Evolutionary conservation across 2,113 vertebrate species (phyloP).

Genomic region (Canis aureus): DNA sequence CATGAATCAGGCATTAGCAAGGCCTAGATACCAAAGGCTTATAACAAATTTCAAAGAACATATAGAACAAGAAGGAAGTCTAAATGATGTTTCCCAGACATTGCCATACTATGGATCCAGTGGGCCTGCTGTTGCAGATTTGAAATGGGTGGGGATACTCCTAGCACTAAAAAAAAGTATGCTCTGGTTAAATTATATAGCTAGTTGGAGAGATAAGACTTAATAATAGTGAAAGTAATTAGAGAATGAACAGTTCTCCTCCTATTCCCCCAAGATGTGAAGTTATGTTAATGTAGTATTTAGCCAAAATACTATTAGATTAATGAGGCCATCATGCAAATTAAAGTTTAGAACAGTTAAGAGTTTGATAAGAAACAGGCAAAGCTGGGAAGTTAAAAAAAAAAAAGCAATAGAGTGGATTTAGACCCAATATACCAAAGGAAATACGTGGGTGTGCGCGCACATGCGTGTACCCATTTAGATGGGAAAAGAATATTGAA

Average conservation of each 20-base stretch:
- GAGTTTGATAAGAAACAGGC: background rate
- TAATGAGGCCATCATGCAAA: background rate
- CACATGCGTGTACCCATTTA: background rate
- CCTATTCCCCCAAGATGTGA: background rate
- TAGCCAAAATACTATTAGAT: background rate
- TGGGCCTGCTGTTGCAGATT: background rate
- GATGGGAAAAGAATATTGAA: background rate
- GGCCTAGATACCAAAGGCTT: background rate
- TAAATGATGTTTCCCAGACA: background rate
- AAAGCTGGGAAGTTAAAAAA: background rate
- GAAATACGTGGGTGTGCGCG: background rate
- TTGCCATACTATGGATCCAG: background rate
- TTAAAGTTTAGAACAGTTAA: slow-evolving; percentile 36
- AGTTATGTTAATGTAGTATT: background rate
- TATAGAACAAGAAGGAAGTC: background rate
- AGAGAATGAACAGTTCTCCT: background rate
- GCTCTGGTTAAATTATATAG: background rate
- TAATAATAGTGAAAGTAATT: background rate
- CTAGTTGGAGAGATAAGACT: background rate
- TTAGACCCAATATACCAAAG: background rate
- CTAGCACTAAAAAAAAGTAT: background rate
- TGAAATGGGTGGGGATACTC: background rate
- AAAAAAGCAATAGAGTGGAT: background rate
- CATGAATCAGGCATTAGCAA: background rate
- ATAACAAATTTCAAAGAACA: background rate